These are phyloP conservation scores for Hyperoplus lanceolatus DNA, from an alignment of 2,797 vertebrate genomes.

Conservation along the genomic window DNA sequence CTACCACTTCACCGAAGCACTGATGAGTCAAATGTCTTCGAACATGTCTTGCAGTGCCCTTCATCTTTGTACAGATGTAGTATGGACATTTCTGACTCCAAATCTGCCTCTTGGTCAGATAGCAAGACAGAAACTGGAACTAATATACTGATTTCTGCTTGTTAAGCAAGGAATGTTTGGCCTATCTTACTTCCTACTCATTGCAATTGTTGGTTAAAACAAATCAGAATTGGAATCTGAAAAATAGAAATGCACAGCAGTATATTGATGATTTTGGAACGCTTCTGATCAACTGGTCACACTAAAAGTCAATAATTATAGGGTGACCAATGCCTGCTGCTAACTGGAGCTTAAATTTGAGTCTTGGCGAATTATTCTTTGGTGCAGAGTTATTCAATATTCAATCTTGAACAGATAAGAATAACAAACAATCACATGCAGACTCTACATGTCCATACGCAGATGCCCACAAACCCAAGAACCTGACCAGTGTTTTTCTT, in stretches of 20 bases:
- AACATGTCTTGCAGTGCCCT: background rate
- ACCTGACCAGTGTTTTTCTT: slow-evolving; percentile 50
- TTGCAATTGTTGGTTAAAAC: background rate
- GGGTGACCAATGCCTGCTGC: background rate
- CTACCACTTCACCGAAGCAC: background rate
- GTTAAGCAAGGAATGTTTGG: background rate
- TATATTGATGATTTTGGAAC: background rate
- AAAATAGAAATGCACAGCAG: background rate
- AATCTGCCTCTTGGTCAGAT: background rate
- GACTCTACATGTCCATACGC: background rate
- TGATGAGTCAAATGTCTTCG: background rate
- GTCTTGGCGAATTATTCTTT: background rate
- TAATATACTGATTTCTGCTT: background rate
- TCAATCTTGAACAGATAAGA: background rate
- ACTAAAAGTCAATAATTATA: background rate
- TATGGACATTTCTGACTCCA: background rate
- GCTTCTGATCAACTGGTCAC: background rate
- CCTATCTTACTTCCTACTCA: background rate
- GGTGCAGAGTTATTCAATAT: slow-evolving; percentile 7
- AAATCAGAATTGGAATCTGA: no score
- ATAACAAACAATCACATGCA: background rate
- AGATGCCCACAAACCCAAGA: slow-evolving; percentile 30
- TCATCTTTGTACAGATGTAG: background rate
- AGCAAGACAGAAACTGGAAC: background rate
- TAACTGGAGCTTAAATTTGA: background rate